Evolutionary conservation across 35 echinoderm and acorn worm species (phyloP), one percentile per base, ranked within the genome.

Genomic region (Eucidaris tribuloides): DNA sequence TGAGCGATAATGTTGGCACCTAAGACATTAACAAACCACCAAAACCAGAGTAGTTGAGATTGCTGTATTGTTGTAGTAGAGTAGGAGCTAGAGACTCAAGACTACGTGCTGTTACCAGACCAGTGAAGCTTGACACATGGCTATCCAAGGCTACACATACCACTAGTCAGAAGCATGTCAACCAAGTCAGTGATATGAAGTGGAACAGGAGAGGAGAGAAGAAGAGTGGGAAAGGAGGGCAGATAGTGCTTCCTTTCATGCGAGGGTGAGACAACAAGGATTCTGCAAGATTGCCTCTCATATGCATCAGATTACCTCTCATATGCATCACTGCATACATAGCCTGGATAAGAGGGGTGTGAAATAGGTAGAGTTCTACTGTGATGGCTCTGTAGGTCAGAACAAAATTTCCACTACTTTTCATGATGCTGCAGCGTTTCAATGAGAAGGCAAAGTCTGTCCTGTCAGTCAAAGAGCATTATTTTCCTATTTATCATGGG

Each of bases 311-410:
- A 88, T 88, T 4, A 28, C 76, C 4, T 56, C 85, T 34, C 46
- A 88, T 71, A 24, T 88, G 30, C 44, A 88, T 38, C 34, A 28
- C 3, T 88, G 49, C 46, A 42, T 93, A 24, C 23, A 55, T 38
- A 41, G 52, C 22, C 48, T n/a, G 20, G 78, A 94, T 76, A 45
- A 78, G 22, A 84, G 64, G 62, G 82, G 77, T 36, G 72, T 89
- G 17, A 70, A 78, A 30, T 62, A 89, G 57, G 45, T 94, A 24
- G 66, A 60, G 7, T 42, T 94, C 36, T 94, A 80, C 45, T 68
- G 87, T 49, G 85, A 93, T 71, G 91, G 85, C 18, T 88, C 80
- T 80, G 79, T 57, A 7, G 85, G 91, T 3, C 92, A 94, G 14
- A 94, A 94, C 38, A 93, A 93, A 45, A 88, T 80, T 63, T 78